Base-by-base conservation (phyloP, 2,797 vertebrate genomes). In the Darevskia nairensis region DNA sequence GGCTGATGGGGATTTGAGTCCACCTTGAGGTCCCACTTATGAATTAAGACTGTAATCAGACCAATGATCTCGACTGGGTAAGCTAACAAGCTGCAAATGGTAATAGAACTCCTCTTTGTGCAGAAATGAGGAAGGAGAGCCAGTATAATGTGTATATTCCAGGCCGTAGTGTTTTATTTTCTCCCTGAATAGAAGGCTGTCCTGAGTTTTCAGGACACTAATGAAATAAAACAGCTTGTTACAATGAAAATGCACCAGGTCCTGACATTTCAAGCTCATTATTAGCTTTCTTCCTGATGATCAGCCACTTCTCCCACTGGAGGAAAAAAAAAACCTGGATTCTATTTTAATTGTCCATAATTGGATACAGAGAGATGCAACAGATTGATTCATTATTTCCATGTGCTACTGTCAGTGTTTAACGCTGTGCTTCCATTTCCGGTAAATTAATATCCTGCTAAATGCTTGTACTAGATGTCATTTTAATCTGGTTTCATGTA, bases 371-470 rank as follows among this genome's bases (percentile, higher is more conserved):
- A 75, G 82, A 89, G 77, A 94, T 91, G 85, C 91, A 94, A 89
- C 55, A 91, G 94, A 93, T 92, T 94, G 93, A 95, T 95, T 95
- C 88, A 94, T 95, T 95, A 93, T 92, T 94, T 95, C 90, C 81
- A 91, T 90, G 91, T 76, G 83, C 71, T 91, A 46, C 88, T 94
- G 92, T 93, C 92, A 85, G 66, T 91, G 86, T 90, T 93, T 88
- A 3, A 0, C 1, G 2, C 29, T 66, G 82, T 32, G 19, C 82
- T 94, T 91, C 89, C 88, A 88, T 90, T 95, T 91, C 91, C 82
- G 82, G 92, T 92, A 91, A 89, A 86, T 77, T 78, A 80, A 79
- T 87, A 89, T 32, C 68, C 81, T 55, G 59, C 77, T 90, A 90
- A 93, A 86, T 89, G 91, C 86, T 82, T 92, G 19, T 55, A 83